phyloP scores from a whole-genome alignment of 2,888 invertebrate species.

The Plagodis dolabraria region DNA sequence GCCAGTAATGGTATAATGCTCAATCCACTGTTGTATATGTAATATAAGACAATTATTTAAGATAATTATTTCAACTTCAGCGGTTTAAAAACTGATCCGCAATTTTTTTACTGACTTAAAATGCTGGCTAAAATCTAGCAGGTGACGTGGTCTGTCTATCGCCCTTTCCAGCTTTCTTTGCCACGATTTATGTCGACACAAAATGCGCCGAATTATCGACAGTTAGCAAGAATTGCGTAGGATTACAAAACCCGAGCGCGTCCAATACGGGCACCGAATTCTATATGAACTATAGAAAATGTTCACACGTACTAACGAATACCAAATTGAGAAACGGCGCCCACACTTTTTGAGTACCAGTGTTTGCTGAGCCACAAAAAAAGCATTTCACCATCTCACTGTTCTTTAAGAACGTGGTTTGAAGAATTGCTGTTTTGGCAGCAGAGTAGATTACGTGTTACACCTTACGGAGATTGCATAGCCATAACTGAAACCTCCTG shows the following conservation, averaged over 20 bases:
- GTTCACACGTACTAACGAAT: constrained; percentile 59
- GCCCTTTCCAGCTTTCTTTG: no score
- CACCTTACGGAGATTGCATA: no score
- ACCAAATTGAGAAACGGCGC: constrained; percentile 60
- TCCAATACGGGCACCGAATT: constrained; percentile 57
- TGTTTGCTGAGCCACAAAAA: constrained; percentile 38
- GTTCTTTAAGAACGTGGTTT: background rate
- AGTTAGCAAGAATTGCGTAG: constrained; percentile 36
- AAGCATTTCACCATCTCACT: background rate
- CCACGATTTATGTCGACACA: background rate
- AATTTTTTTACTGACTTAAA: no score
- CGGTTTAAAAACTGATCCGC: no score
- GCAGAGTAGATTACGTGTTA: no score
- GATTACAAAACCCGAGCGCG: constrained; percentile 59
- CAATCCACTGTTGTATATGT: no score
- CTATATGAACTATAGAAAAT: constrained; percentile 60
- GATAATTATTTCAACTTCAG: no score
- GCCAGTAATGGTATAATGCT: no score
- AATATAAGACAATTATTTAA: no score
- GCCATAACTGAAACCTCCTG: no score
- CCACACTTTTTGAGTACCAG: constrained; percentile 55
- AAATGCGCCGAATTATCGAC: constrained; percentile 3
- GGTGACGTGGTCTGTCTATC: no score
- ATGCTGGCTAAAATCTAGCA: no score
- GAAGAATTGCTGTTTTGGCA: background rate